Evolutionary conservation across 2,113 vertebrate species (phyloP).

Genomic region (Bos taurus): ARS-UCD2.0 NC_037349.1:43774001-43774500

Average conservation of each 20-base stretch:
- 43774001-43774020: not conserved
- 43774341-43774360: not conserved
- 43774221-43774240: not conserved
- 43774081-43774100: not conserved
- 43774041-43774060: not conserved
- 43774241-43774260: not conserved
- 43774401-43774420: not conserved
- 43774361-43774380: not conserved
- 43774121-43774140: not conserved
- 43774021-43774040: not conserved
- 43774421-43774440: not conserved
- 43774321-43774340: not conserved
- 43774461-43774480: not conserved
- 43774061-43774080: not conserved
- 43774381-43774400: not conserved
- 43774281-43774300: not conserved
- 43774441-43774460: not conserved
- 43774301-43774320: not conserved
- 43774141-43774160: not conserved
- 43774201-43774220: not conserved
- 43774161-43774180: not conserved
- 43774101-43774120: not conserved
- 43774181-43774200: not conserved
- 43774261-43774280: not conserved
- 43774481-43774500: not conserved